A percentile compares a stretch with the other conserved stretches of the same genome.
Evolutionary conservation across 2,888 invertebrate species (phyloP).

Genomic region (Stenurella melanura): DNA sequence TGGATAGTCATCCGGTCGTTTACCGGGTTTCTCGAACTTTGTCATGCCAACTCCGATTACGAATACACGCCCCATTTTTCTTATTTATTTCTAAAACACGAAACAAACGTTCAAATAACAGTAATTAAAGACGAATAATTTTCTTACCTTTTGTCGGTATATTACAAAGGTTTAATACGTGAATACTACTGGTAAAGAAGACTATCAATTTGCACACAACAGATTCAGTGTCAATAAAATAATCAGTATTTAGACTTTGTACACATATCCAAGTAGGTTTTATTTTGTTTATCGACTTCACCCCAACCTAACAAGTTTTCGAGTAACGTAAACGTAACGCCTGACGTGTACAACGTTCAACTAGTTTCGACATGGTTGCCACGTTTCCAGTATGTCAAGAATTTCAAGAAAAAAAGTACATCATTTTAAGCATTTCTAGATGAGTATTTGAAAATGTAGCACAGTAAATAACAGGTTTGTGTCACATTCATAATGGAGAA

Average conservation of each 20-base stretch:
- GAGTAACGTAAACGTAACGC: too few relatives aligned
- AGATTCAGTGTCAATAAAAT: background rate
- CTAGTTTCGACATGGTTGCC: background rate
- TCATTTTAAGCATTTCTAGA: too few relatives aligned
- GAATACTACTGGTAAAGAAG: background rate
- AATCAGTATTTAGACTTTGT: constrained; percentile 28
- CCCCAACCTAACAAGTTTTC: constrained; percentile 1
- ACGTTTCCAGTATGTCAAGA: background rate
- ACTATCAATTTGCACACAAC: background rate
- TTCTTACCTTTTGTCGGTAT: background rate
- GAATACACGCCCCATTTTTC: constrained; percentile 78
- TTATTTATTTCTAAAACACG: background rate
- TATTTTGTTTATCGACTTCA: constrained; percentile 13
- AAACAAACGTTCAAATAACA: background rate
- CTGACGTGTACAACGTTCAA: background rate
- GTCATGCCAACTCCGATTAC: constrained; percentile 99
- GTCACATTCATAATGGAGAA: too few relatives aligned
- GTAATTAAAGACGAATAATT: background rate
- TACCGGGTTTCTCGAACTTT: constrained; percentile 96
- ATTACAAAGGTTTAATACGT: background rate
- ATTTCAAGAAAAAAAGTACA: background rate
- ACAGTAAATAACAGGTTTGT: too few relatives aligned
- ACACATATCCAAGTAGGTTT: constrained; percentile 8
- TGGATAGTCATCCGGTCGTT: constrained; percentile 91
- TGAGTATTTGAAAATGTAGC: too few relatives aligned